Evolutionary conservation across 2,888 invertebrate genomes (phyloP).

Genomic region (Lasioglossum calceatum): DNA sequence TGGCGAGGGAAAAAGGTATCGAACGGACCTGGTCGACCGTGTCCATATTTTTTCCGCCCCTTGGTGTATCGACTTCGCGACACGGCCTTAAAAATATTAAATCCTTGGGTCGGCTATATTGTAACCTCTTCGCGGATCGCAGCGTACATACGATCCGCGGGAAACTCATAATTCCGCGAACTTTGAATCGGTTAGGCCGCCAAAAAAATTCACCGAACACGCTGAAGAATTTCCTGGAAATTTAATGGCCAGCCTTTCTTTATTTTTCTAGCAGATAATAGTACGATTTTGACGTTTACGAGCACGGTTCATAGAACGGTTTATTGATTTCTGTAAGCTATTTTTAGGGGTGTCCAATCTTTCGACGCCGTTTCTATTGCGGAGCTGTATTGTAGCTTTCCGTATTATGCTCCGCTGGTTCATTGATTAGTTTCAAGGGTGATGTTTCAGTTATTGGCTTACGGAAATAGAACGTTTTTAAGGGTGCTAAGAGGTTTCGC

Average conservation of each 20-base stretch:
- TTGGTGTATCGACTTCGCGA: slow-evolving; percentile 33
- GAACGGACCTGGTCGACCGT: slow-evolving; percentile 14
- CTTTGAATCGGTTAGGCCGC: neutral
- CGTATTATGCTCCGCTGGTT: neutral
- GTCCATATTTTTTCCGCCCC: slow-evolving; percentile 33
- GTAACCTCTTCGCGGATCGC: neutral
- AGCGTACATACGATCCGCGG: neutral
- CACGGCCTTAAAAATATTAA: slow-evolving; percentile 40
- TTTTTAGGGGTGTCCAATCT: neutral
- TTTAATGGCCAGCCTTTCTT: neutral
- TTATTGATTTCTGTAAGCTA: neutral
- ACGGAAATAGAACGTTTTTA: neutral
- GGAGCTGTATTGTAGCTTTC: neutral
- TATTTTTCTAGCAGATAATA: neutral
- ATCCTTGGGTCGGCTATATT: neutral
- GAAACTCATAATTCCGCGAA: neutral
- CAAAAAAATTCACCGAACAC: neutral
- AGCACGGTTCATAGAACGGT: neutral
- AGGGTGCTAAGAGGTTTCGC: neutral
- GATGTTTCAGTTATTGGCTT: neutral
- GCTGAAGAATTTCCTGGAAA: neutral
- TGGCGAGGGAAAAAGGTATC: slow-evolving; percentile 31
- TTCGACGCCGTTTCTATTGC: neutral
- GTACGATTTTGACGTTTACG: neutral
- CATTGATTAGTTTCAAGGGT: slow-evolving; percentile 6